Conservation (phyloP, 2,888 invertebrate species). For the Hirtodrosophila alboralis region DNA sequence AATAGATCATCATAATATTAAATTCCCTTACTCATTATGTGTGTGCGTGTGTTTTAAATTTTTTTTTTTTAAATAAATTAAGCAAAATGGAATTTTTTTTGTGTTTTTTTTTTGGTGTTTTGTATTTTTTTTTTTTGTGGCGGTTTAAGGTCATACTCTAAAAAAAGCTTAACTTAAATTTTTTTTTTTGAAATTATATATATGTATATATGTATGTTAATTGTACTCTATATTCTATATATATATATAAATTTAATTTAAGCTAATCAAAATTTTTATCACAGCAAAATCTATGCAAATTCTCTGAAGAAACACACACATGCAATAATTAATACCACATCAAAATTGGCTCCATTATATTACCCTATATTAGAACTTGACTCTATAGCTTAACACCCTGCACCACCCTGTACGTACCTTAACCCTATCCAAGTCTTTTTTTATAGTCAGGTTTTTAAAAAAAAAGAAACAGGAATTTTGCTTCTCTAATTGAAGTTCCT, state of each 20-base stretch:
- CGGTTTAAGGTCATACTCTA: no score
- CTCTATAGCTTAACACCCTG: conserved; percentile 4
- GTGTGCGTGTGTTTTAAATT: conserved; percentile 10
- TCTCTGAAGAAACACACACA: conserved; percentile 1
- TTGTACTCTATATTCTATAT: conserved; percentile 30
- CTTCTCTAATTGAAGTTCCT: conserved; percentile 22
- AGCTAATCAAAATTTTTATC: conserved; percentile 66
- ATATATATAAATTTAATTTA: conserved; percentile 57
- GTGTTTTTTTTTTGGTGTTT: conserved; percentile 4
- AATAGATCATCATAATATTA: no score
- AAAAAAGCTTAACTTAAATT: no score
- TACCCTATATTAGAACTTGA: neutral
- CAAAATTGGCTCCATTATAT: conserved; percentile 33
- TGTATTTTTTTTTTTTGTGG: no score
- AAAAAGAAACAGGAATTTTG: conserved; percentile 10
- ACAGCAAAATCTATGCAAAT: conserved; percentile 41
- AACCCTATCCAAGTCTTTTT: no score
- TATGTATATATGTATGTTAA: neutral
- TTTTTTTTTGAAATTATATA: neutral
- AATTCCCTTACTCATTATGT: conserved; percentile 4
- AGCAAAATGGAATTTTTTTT: neutral
- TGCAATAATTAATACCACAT: no score
- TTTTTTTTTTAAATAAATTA: conserved; percentile 4
- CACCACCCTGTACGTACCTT: no score
- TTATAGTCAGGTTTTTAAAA: no score